Evolutionary conservation across 1,140 invertebrate species (phyloP).

Genomic region (Drosophila equinoxialis): DNA sequence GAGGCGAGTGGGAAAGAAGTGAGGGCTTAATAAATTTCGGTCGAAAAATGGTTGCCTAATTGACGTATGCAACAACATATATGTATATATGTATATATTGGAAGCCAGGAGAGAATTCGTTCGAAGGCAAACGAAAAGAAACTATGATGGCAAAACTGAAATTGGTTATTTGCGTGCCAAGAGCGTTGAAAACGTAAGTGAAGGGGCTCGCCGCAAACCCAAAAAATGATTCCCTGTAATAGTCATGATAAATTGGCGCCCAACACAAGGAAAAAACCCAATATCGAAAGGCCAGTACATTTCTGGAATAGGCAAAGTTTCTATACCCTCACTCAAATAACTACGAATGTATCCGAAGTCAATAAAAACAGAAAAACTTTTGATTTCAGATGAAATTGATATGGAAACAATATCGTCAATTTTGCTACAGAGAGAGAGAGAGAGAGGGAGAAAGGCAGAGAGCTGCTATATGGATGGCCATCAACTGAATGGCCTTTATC

Average conservation of each 20-base stretch:
- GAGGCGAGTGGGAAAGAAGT: background rate
- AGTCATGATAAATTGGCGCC: constrained; percentile 64
- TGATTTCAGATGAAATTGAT: too few species aligned
- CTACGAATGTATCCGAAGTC: too few species aligned
- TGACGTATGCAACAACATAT: constrained; percentile 62
- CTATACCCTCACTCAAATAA: background rate
- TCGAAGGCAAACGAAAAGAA: constrained; percentile 33
- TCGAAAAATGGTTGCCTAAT: constrained; percentile 51
- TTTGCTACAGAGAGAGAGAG: too few species aligned
- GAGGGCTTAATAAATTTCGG: constrained; percentile 43
- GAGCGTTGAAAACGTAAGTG: constrained; percentile 22
- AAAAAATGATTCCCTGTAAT: constrained; percentile 55
- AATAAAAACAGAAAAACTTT: too few species aligned
- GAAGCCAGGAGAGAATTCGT: background rate
- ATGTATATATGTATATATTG: background rate
- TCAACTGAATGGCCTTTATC: too few species aligned
- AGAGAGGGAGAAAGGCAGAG: too few species aligned
- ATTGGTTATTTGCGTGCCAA: constrained; percentile 72
- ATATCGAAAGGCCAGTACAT: constrained; percentile 23
- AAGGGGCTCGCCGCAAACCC: constrained; percentile 4
- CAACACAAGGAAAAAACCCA: constrained; percentile 19
- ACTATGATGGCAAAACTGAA: constrained; percentile 55
- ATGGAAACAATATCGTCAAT: too few species aligned
- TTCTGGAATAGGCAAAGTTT: background rate
- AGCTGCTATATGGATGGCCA: too few species aligned